A percentile compares a stretch with the other conserved stretches of the same genome.
phyloP scores from a whole-genome alignment of 2,797 vertebrate genomes.

The Poecilia picta region DNA sequence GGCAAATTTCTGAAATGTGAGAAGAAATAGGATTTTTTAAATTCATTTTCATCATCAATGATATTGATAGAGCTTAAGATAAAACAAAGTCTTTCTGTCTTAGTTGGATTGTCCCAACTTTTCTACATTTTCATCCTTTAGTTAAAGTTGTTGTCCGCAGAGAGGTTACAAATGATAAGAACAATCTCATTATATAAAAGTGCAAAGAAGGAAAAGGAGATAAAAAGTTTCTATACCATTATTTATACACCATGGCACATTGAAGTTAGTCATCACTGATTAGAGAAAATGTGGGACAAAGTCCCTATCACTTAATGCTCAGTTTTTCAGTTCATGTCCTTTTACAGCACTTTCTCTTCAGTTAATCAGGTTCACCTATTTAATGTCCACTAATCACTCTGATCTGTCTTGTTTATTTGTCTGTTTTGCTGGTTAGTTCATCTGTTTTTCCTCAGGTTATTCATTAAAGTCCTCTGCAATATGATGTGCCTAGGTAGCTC shows the following conservation, averaged over 20 bases:
- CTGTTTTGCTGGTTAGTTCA: no score
- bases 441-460: neutral
- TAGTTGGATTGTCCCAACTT: neutral
- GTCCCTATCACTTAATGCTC: neutral
- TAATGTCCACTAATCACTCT: neutral
- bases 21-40: neutral
- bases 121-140: neutral
- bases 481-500: neutral
- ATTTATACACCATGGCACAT: neutral
- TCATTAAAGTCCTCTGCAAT: neutral
- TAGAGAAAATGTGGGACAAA: neutral
- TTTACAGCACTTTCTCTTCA: neutral
- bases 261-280: neutral
- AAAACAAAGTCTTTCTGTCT: neutral
- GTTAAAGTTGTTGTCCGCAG: neutral
- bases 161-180: neutral
- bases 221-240: neutral
- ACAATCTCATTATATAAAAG: neutral
- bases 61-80: neutral
- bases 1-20: neutral
- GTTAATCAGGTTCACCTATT: neutral
- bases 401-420: neutral
- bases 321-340: neutral
- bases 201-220: neutral
- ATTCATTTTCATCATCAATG: neutral